Conservation (phyloP, 2,888 invertebrate genomes). For the Thelaira solivaga region DNA sequence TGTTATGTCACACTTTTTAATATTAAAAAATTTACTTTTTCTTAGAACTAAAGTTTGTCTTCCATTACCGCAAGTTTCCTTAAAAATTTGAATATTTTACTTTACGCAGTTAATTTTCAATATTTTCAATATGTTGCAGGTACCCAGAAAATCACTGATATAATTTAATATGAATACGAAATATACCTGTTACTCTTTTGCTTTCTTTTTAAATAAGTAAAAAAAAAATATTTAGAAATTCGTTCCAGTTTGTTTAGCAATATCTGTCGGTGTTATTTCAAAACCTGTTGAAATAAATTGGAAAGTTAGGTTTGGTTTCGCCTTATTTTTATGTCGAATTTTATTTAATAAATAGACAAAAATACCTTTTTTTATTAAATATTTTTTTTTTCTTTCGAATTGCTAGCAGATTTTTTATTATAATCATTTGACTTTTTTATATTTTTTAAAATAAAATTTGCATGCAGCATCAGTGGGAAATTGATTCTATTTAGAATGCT, state of each 20-base stretch:
- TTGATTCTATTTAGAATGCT: constrained; percentile 58
- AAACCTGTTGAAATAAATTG: constrained; percentile 21
- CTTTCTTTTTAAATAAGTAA: no score
- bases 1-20: no score
- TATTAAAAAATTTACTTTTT: no score
- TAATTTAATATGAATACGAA: constrained; percentile 18
- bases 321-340: no score
- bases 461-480: constrained; percentile 62
- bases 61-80: neutral
- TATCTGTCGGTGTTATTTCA: neutral
- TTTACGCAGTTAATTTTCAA: constrained; percentile 2
- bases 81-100: neutral
- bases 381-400: neutral
- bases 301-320: constrained; percentile 39
- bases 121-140: constrained; percentile 48
- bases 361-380: no score
- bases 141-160: neutral
- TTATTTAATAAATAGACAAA: no score
- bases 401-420: neutral
- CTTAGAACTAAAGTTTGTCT: no score
- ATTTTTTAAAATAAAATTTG: constrained; percentile 25
- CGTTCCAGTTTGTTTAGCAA: constrained; percentile 8
- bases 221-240: constrained; percentile 33
- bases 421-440: constrained; percentile 1
- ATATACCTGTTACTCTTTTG: constrained; percentile 6